These are phyloP conservation scores for Thumatha senex DNA, from an alignment of 2,888 invertebrate species.

Conservation along the genomic window DNA sequence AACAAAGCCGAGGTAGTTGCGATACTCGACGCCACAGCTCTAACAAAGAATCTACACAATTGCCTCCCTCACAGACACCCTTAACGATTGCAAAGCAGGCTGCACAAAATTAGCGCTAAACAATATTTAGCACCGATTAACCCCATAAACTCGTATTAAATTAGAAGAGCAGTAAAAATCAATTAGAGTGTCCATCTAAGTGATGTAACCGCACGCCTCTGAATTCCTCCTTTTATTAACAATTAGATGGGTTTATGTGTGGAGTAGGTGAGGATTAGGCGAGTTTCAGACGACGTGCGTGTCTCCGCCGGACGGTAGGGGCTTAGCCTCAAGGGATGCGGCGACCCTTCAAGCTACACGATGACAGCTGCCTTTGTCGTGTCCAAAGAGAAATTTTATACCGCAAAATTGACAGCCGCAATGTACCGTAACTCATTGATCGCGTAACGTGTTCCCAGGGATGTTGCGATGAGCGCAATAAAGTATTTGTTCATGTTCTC, in stretches of 20 bases:
- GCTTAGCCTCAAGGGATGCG: constrained; percentile 76
- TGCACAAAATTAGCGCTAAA: constrained; percentile 68
- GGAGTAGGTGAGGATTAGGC: constrained; percentile 77
- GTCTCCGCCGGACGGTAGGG: constrained; percentile 64
- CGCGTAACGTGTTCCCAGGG: constrained; percentile 58
- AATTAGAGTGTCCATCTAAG: constrained; percentile 67
- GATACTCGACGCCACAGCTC: constrained; percentile 32
- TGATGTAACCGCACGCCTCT: constrained; percentile 77
- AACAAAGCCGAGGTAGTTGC: constrained; percentile 21
- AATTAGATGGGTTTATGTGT: constrained; percentile 82
- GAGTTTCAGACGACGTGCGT: constrained; percentile 73
- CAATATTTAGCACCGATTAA: constrained; percentile 69
- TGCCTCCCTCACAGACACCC: constrained; percentile 41
- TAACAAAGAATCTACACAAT: constrained; percentile 46
- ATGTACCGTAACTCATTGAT: constrained; percentile 66
- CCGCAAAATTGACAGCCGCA: constrained; percentile 76
- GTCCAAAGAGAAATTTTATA: constrained; percentile 73
- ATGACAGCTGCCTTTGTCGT: constrained; percentile 80
- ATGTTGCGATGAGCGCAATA: constrained; percentile 68
- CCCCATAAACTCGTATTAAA: constrained; percentile 68
- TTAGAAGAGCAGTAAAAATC: constrained; percentile 76
- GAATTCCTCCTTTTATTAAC: constrained; percentile 79
- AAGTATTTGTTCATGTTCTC: constrained; percentile 62
- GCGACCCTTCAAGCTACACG: constrained; percentile 72
- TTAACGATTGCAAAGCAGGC: constrained; percentile 56